Evolutionary conservation across 2,797 vertebrate species (phyloP).

Genomic region (Spinus olivaceus): DNA sequence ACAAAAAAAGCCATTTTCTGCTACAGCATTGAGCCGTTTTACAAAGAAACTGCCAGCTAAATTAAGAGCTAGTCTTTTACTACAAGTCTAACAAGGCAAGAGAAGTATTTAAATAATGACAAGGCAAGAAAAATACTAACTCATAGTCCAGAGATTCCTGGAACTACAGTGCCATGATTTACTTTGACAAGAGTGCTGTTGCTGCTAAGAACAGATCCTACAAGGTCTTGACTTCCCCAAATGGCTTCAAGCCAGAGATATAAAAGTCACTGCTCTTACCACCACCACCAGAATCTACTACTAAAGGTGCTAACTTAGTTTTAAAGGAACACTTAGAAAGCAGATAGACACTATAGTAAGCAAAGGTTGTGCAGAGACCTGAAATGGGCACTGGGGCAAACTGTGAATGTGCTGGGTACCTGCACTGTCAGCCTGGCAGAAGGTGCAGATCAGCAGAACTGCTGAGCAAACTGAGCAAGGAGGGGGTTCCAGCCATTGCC

Average conservation of each 20-base stretch:
- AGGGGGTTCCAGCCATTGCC: not conserved
- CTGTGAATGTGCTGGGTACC: not conserved
- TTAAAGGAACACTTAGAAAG: not conserved
- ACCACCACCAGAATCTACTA: not conserved
- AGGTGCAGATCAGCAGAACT: not conserved
- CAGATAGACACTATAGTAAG: not conserved
- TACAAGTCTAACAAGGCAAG: not conserved
- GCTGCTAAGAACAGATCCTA: not conserved
- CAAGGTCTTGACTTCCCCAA: not conserved
- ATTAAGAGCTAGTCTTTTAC: not conserved
- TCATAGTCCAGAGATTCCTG: not conserved
- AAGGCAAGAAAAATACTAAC: not conserved
- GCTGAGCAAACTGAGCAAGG: not conserved
- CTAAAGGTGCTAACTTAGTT: not conserved
- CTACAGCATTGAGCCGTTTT: not conserved
- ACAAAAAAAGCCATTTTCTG: conserved; percentile 18
- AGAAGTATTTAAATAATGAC: not conserved
- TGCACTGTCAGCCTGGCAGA: not conserved
- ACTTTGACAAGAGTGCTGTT: not conserved
- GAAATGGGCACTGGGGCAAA: not conserved
- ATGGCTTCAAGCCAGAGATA: not conserved
- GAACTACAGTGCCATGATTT: not conserved
- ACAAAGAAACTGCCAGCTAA: conserved; percentile 16
- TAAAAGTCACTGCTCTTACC: not conserved
- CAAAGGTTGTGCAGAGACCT: not conserved